Conservation (phyloP, 2,888 invertebrate species). For the Ornithoptera alexandrae region DNA sequence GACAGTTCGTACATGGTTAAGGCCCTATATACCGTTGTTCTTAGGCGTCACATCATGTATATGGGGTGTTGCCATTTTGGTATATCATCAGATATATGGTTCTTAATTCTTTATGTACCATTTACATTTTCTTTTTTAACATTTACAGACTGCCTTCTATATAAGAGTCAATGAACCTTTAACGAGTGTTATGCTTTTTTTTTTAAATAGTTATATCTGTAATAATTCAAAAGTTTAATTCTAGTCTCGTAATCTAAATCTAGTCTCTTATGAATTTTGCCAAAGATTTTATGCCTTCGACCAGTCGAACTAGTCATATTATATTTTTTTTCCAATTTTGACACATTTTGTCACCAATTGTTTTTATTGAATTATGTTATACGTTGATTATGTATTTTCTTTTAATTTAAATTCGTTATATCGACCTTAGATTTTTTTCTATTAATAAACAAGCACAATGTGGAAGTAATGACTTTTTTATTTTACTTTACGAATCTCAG, state of each 20-base stretch:
- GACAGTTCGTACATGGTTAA: slow-evolving; percentile 81
- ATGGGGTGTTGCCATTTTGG: slow-evolving; percentile 85
- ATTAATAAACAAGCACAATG: slow-evolving; percentile 24
- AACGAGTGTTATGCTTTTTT: background rate
- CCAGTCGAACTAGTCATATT: slow-evolving; percentile 67
- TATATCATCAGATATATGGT: slow-evolving; percentile 69
- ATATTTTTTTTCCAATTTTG: background rate
- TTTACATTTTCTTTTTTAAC: background rate
- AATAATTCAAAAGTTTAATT: slow-evolving; percentile 2
- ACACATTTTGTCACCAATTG: too few relatives aligned
- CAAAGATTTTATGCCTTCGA: slow-evolving; percentile 44
- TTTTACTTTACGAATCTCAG: slow-evolving; percentile 66
- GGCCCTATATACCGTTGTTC: slow-evolving; percentile 87
- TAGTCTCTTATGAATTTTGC: slow-evolving; percentile 35
- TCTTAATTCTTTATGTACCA: slow-evolving; percentile 39
- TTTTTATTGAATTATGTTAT: too few relatives aligned
- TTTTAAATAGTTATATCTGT: background rate
- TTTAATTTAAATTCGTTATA: too few relatives aligned
- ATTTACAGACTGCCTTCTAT: too few relatives aligned
- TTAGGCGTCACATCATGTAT: slow-evolving; percentile 94
- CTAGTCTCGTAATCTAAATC: slow-evolving; percentile 29
- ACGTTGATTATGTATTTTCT: too few relatives aligned
- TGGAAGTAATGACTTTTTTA: slow-evolving; percentile 34
- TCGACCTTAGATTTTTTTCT: background rate
- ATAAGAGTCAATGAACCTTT: too few relatives aligned